These are phyloP conservation scores for Norana najaformis DNA, from an alignment of 2,888 invertebrate genomes.

Conservation along the genomic window DNA sequence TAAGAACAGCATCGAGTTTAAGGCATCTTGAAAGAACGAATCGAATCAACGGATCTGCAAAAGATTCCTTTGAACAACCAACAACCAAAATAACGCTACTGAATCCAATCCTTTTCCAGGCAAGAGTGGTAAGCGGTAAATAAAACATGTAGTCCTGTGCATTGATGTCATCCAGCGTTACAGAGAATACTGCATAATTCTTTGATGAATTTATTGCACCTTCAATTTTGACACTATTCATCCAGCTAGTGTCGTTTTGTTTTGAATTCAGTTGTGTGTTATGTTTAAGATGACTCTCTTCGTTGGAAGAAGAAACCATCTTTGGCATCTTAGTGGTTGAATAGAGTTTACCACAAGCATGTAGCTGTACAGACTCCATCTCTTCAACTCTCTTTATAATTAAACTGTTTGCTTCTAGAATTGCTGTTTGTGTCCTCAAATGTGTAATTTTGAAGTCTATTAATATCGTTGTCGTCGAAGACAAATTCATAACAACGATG, in stretches of 20 bases:
- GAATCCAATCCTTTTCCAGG: slow-evolving; percentile 37
- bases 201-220: not conserved
- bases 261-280: not conserved
- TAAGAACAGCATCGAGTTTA: slow-evolving; percentile 27
- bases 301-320: not conserved
- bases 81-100: slow-evolving; percentile 32
- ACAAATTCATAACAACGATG: too few relatives aligned
- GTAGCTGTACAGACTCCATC: too few relatives aligned
- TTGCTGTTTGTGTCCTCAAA: too few relatives aligned
- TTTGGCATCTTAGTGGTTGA: too few relatives aligned
- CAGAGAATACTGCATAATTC: slow-evolving; percentile 37
- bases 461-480: too few relatives aligned
- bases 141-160: slow-evolving; percentile 31
- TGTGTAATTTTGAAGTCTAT: too few relatives aligned
- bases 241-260: not conserved
- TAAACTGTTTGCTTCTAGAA: too few relatives aligned
- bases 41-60: slow-evolving; percentile 23
- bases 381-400: too few relatives aligned
- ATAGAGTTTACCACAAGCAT: too few relatives aligned
- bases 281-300: not conserved
- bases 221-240: not conserved
- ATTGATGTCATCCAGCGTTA: slow-evolving; percentile 26
- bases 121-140: slow-evolving; percentile 34
- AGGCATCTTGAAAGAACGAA: slow-evolving; percentile 20
- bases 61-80: slow-evolving; percentile 27